Evolutionary conservation across 2,797 vertebrate genomes (phyloP), one percentile per base, ranked within the genome.

Genomic region (Graptemys geographica): DNA sequence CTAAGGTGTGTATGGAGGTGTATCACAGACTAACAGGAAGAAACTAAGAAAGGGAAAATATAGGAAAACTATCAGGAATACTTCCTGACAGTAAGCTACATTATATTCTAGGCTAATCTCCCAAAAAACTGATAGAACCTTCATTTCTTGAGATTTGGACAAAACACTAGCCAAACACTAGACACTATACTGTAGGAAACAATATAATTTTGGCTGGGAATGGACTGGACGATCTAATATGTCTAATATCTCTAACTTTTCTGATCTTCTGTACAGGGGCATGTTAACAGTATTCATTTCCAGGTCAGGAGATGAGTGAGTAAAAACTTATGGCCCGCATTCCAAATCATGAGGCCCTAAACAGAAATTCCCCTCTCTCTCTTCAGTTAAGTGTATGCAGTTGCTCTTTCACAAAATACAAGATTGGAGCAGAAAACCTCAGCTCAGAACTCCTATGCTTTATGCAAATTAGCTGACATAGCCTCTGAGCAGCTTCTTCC

Each of bases 1-100:
- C 72, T 8, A 41, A 11, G n/a, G 18, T 8, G 80, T 27, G 80
- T 18, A 72, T 1, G 1, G 31, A 37, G 27, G 31, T 53, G 81
- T 3, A 41, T 33, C 8, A 31, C 1, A 16, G 1, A 51, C 3
- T 44, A 88, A 2, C 4, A 3, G 0, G 55, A 53, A 21, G 44
- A 82, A 83, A 92, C 81, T 2, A 19, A 49, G 11, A 28, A 52
- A 80, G 79, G 12, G 5, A 76, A 57, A 80, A 33, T 76, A 33
- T 41, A 11, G 16, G 8, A 51, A 8, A 10, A 53, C 15, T 4
- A 84, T 19, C 5, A 88, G 74, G 79, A 74, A 90, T 69, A 19
- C 4, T 31, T 10, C 56, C 25, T 28, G 9, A 83, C 31, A 83
- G 6, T 53, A 37, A 78, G 44, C 62, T 4, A 49, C 0, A 1